These are phyloP conservation scores for Phenacoccus solenopsis DNA, from an alignment of 1,140 invertebrate genomes.

Conservation along the genomic window DNA sequence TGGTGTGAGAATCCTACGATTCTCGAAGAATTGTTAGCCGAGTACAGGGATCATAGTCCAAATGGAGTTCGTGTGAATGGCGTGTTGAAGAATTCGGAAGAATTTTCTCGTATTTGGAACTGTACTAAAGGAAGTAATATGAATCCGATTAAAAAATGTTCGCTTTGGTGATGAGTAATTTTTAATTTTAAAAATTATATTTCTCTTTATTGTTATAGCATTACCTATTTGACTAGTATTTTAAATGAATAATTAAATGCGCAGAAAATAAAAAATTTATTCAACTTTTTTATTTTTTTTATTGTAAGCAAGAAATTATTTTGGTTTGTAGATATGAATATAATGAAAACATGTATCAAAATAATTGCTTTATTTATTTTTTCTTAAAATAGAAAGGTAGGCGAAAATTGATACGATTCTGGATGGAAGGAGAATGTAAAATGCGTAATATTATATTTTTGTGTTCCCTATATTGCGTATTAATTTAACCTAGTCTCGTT, in stretches of 20 bases:
- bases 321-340: not conserved
- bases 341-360: no score
- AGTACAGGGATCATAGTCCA: constrained; percentile 48
- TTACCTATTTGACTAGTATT: no score
- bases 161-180: constrained; percentile 29
- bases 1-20: not conserved
- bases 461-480: not conserved
- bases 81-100: constrained; percentile 66
- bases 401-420: no score
- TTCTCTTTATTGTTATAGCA: no score
- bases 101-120: constrained; percentile 68
- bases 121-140: constrained; percentile 60
- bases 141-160: constrained; percentile 70
- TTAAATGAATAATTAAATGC: not conserved
- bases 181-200: no score
- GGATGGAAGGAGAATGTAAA: no score
- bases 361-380: no score
- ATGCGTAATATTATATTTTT: not conserved
- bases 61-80: constrained; percentile 62
- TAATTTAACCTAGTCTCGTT: not conserved
- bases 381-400: no score
- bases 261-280: not conserved
- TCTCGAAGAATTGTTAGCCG: not conserved
- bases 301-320: not conserved
- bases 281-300: not conserved